A percentile compares a stretch with the other conserved stretches of the same genome.
Evolutionary conservation across 1,140 invertebrate genomes (phyloP).

Genomic region (Nixonia krombeini): DNA sequence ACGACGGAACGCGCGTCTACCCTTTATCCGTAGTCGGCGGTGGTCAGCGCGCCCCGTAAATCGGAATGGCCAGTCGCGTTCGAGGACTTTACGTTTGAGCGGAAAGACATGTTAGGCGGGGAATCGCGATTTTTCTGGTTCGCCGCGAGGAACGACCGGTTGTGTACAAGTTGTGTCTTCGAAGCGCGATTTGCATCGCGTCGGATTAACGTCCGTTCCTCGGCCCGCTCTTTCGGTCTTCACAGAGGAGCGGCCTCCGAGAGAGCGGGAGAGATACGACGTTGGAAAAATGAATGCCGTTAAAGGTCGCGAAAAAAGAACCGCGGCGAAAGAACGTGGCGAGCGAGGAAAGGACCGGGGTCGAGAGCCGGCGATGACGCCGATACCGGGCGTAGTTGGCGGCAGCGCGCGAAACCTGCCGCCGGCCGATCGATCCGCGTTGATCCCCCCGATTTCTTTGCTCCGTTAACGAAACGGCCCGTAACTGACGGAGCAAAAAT

Average conservation of each 20-base stretch:
- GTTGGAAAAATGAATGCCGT: constrained; percentile 38
- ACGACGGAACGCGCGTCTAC: constrained; percentile 2
- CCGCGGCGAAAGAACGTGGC: constrained; percentile 19
- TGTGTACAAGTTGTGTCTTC: constrained; percentile 33
- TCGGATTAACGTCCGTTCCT: constrained; percentile 54
- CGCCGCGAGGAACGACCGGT: constrained; percentile 39
- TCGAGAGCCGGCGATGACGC: constrained; percentile 16
- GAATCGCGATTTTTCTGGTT: constrained; percentile 42
- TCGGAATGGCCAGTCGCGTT: constrained; percentile 39
- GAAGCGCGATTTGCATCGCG: constrained; percentile 54
- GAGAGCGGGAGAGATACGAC: constrained; percentile 20
- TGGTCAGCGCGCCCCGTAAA: constrained; percentile 26
- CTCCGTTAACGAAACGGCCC: constrained; percentile 22
- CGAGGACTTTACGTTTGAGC: constrained; percentile 30
- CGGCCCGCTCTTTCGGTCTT: constrained; percentile 33
- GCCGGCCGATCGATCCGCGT: too few relatives aligned
- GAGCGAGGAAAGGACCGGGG: constrained; percentile 23
- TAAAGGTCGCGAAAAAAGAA: constrained; percentile 44
- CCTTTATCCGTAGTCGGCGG: constrained; percentile 22
- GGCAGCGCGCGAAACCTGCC: constrained; percentile 28
- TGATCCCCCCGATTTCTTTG: too few relatives aligned
- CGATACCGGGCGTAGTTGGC: constrained; percentile 12
- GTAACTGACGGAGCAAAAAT: constrained; percentile 14
- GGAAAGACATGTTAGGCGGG: constrained; percentile 34
- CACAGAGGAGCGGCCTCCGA: constrained; percentile 40